These are phyloP conservation scores for Argentina silus DNA, from an alignment of 2,797 vertebrate genomes.

Conservation along the genomic window DNA sequence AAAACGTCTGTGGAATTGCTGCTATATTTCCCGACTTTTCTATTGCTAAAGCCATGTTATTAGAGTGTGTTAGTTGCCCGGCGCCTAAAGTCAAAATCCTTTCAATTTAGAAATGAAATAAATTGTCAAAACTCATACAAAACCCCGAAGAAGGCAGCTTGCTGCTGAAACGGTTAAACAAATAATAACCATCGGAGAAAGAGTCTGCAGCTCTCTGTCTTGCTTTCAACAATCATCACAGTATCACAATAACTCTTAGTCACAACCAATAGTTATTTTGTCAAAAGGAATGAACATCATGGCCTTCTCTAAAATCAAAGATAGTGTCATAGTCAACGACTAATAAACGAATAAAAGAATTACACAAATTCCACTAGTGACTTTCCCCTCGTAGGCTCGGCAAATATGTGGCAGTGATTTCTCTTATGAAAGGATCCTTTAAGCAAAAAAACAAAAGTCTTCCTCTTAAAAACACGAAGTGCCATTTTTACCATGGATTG, in stretches of 20 bases:
- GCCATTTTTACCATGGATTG: neutral
- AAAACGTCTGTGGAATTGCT: neutral
- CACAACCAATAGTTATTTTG: too few relatives aligned
- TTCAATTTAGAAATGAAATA: neutral
- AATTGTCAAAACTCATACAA: neutral
- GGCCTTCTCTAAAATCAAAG: too few relatives aligned
- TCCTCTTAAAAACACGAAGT: neutral
- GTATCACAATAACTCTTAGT: too few relatives aligned
- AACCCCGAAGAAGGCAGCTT: neutral
- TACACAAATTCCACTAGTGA: neutral
- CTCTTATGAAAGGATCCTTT: neutral
- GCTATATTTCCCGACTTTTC: neutral
- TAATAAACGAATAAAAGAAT: too few relatives aligned
- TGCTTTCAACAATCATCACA: too few relatives aligned
- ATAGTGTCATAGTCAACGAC: too few relatives aligned
- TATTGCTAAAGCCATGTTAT: neutral
- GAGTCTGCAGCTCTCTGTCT: too few relatives aligned
- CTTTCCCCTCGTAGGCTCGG: too few relatives aligned
- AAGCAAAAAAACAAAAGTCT: neutral
- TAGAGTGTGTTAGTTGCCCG: neutral
- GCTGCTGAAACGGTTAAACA: too few relatives aligned
- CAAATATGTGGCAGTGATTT: neutral
- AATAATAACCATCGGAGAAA: too few relatives aligned
- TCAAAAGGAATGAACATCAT: too few relatives aligned
- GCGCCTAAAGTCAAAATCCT: neutral